phyloP scores from a whole-genome alignment of 2,888 invertebrate species.

The Muschampia plurimacula region DNA sequence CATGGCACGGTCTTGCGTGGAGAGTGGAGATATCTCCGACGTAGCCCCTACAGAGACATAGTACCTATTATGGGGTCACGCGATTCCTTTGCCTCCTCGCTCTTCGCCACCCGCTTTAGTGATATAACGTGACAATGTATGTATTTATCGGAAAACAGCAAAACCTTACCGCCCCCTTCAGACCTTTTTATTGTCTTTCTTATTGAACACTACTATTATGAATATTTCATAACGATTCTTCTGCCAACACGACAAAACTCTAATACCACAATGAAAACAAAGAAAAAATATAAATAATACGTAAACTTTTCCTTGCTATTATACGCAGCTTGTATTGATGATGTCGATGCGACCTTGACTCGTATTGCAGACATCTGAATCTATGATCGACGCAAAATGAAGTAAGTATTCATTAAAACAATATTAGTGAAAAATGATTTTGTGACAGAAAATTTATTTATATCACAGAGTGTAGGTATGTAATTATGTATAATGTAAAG shows the following conservation, averaged over 20 bases:
- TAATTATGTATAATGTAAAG: background rate
- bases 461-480: background rate
- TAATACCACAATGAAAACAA: background rate
- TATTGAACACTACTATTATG: background rate
- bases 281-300: background rate
- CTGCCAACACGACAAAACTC: background rate
- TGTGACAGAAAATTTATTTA: background rate
- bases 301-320: conserved; percentile 5
- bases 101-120: conserved; percentile 9
- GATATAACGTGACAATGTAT: conserved; percentile 30
- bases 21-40: conserved; percentile 73
- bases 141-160: conserved; percentile 32
- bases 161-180: conserved; percentile 5
- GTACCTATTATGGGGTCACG: conserved; percentile 55
- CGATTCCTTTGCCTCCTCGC: conserved; percentile 41
- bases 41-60: conserved; percentile 55
- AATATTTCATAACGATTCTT: background rate
- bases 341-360: background rate
- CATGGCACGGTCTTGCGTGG: conserved; percentile 54
- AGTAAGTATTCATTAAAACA: background rate
- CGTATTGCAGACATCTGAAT: background rate
- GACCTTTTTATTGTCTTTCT: background rate
- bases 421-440: background rate
- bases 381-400: background rate
- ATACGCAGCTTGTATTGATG: background rate